Evolutionary conservation across 2,888 invertebrate species (phyloP), one percentile per base, ranked within the genome.

Genomic region (Pyrochroa serraticornis): DNA sequence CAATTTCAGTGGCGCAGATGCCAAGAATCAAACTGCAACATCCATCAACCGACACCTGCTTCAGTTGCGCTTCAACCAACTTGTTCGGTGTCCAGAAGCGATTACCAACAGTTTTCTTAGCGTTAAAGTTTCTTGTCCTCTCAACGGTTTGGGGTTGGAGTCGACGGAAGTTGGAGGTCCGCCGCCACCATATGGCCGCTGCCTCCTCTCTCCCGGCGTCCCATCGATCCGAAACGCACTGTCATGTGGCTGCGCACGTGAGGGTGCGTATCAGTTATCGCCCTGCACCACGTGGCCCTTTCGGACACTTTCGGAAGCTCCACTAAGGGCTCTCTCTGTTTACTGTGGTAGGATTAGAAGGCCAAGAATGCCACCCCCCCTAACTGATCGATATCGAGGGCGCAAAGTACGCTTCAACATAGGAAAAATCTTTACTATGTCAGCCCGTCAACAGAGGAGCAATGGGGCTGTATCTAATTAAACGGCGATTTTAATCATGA

Each of bases 301-400:
- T 57, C 66, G 64, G 52, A 35, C 45, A 31, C 30, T 46, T 41
- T 62, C 66, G 66, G 57, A 10, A 44, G 39, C 34, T 30, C 13
- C 44, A 52, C 52, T 53, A 58, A 46, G 54, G 60, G 57, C 48
- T 47, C 59, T 61, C 57, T 41, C 42, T 60, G 57, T 63, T 57
- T 61, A 58, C 52, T 42, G 58, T 52, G 58, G 57, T 58, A 56
- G 61, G 66, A 67, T 67, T 67, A 67, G 69, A 62, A 58, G 63
- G 64, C 60, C 63, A 63, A 66, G 64, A 63, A 64, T 62, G 48
- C 62, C 60, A 57, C 61, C 64, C 61, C 59, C 45, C 9, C 42
- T 38, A 38, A 14, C 14, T 10, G 64, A 67, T 70, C 67, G 65
- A 70, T 68, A 69, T 66, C 52, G 59, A 63, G 66, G 63, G 66